Evolutionary conservation across 2,888 invertebrate species (phyloP).

Genomic region (Melangyna quadrimaculata): DNA sequence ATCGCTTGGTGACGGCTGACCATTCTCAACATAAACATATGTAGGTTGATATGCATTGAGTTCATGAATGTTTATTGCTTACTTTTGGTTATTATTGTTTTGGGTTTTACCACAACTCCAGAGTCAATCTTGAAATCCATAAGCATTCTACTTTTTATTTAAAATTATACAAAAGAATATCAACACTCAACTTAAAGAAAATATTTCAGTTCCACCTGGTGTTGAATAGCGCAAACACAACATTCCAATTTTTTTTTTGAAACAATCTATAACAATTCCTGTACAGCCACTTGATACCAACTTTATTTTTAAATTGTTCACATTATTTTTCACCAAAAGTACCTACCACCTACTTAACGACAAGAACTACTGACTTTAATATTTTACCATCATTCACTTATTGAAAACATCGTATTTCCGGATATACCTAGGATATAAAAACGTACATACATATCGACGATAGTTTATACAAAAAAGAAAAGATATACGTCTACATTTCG

Average conservation of each 20-base stretch:
- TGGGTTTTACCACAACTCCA: no score
- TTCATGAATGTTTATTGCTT: no score
- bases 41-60: no score
- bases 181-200: not conserved
- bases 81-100: no score
- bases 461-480: not conserved
- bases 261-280: not conserved
- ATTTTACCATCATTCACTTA: constrained; percentile 69
- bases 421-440: not conserved
- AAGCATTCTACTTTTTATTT: no score
- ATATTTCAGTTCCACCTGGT: not conserved
- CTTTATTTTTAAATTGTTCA: constrained; percentile 9
- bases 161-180: no score
- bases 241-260: not conserved
- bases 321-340: constrained; percentile 14
- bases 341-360: constrained; percentile 39
- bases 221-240: not conserved
- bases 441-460: not conserved
- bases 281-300: not conserved
- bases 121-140: no score
- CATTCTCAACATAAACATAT: no score
- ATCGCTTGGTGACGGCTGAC: no score
- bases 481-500: constrained; percentile 50
- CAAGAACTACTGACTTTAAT: constrained; percentile 59
- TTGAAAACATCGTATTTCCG: constrained; percentile 60